Conservation (phyloP, 2,888 invertebrate species). For the Drosophila niveifrons region DNA sequence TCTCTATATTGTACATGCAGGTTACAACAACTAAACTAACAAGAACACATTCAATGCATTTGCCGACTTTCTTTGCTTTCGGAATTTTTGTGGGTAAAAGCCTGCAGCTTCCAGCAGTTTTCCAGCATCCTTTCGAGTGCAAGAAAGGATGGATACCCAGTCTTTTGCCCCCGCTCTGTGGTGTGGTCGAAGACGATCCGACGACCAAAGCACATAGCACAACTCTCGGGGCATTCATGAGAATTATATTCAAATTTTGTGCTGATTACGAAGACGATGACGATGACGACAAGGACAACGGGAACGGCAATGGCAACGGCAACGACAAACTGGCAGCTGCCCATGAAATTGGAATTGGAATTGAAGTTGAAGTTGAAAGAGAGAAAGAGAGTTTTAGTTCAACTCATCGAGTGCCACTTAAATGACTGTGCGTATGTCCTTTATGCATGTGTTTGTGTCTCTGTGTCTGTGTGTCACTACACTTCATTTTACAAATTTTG, state of each 20-base stretch:
- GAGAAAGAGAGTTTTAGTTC: constrained; percentile 40
- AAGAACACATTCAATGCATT: constrained; percentile 44
- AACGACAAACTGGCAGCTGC: constrained; percentile 50
- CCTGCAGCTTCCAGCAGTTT: constrained; percentile 31
- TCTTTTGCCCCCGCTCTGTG: neutral
- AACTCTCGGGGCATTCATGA: constrained; percentile 67
- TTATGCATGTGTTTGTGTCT: neutral
- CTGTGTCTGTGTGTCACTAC: constrained; percentile 22
- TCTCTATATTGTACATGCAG: constrained; percentile 34
- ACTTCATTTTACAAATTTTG: constrained; percentile 74
- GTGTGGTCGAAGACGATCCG: constrained; percentile 33
- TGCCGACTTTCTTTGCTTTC: constrained; percentile 51
- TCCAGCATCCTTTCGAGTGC: constrained; percentile 10
- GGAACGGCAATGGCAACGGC: constrained; percentile 3
- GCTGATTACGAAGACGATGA: constrained; percentile 58
- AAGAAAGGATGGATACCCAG: constrained; percentile 15
- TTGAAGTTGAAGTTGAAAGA: constrained; percentile 40
- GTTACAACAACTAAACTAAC: constrained; percentile 28
- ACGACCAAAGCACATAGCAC: constrained; percentile 26
- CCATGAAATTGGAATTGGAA: constrained; percentile 59
- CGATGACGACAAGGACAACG: constrained; percentile 16
- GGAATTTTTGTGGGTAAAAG: constrained; percentile 66
- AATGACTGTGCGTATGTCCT: constrained; percentile 33
- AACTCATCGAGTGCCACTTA: constrained; percentile 44
- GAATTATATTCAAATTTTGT: constrained; percentile 78